Evolutionary conservation across 2,113 vertebrate genomes (phyloP).

Genomic region (Gila orcuttii): DNA sequence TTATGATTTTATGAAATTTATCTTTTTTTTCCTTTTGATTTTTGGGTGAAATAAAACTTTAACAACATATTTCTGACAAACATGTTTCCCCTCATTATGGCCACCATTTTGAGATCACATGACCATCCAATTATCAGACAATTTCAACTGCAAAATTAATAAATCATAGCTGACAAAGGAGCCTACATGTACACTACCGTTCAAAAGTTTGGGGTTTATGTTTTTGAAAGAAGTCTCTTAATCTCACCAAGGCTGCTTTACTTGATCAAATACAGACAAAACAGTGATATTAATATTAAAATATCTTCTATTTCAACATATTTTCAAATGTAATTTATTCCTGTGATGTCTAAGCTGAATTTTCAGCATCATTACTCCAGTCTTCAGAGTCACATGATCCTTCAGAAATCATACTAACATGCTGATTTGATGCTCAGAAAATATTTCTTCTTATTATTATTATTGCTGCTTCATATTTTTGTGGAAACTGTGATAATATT

Average conservation of each 20-base stretch:
- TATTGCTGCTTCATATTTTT: neutral
- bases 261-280: no score
- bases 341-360: neutral
- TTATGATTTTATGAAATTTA: neutral
- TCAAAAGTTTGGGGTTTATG: neutral
- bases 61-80: no score
- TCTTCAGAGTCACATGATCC: neutral
- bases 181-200: neutral
- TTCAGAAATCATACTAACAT: neutral
- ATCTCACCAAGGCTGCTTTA: no score
- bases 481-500: neutral
- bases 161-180: neutral
- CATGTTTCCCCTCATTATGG: no score
- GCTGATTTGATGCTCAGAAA: neutral
- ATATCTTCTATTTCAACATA: neutral
- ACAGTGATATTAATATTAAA: no score
- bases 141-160: neutral
- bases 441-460: neutral
- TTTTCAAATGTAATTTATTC: neutral
- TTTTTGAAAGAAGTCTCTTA: neutral
- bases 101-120: no score
- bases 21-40: no score
- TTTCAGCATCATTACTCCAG: neutral
- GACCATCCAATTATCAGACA: no score
- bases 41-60: no score